These are phyloP conservation scores for Lutraria rhynchaena DNA, from an alignment of 1,140 invertebrate species.

Conservation along the genomic window DNA sequence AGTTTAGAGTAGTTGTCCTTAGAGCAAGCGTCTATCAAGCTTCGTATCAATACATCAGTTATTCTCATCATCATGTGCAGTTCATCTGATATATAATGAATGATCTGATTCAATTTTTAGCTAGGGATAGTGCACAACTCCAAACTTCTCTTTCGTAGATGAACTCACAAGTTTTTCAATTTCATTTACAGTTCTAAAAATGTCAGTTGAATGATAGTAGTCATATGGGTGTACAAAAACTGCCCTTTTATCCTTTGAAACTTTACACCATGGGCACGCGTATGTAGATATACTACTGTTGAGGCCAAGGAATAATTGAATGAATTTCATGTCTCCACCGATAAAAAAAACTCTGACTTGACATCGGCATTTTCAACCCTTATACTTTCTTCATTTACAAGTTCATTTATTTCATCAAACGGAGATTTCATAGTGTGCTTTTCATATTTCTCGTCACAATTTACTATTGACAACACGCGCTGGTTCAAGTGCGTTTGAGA, in stretches of 20 bases:
- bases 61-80: slow-evolving; percentile 5
- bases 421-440: neutral
- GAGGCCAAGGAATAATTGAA: neutral
- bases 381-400: neutral
- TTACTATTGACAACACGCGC: too few species aligned
- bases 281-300: slow-evolving; percentile 5
- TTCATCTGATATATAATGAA: neutral
- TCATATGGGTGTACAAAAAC: neutral
- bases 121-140: neutral
- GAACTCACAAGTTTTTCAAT: neutral
- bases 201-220: neutral
- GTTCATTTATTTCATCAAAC: slow-evolving; percentile 15
- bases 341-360: neutral
- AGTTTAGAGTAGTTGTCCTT: neutral
- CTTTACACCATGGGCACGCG: slow-evolving; percentile 7
- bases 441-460: too few species aligned
- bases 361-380: too few species aligned
- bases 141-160: neutral
- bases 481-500: too few species aligned
- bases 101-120: neutral
- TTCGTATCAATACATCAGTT: neutral
- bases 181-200: neutral
- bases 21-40: neutral
- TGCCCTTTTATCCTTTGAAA: neutral
- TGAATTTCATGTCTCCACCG: slow-evolving; percentile 10